These are phyloP conservation scores for Holacanthus passer DNA, from an alignment of 2,113 vertebrate species.

Conservation along the genomic window DNA sequence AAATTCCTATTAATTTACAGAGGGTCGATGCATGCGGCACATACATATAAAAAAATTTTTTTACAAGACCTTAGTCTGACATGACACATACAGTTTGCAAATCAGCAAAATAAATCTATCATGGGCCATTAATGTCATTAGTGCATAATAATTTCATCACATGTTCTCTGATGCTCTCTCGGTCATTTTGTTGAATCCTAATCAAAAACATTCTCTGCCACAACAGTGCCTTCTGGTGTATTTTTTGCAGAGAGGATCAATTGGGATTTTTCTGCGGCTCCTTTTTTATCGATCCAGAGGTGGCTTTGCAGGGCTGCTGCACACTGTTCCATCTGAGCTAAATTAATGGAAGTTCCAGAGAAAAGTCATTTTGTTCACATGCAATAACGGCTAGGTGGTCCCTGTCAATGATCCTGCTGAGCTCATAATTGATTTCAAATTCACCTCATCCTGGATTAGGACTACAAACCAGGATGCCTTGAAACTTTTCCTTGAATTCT, in stretches of 20 bases:
- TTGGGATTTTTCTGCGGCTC: conserved; percentile 31
- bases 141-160: not conserved
- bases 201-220: not conserved
- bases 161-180: not conserved
- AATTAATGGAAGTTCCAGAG: conserved; percentile 56
- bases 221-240: not conserved
- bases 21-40: not conserved
- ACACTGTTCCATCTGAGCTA: conserved; percentile 61
- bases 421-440: conserved; percentile 63
- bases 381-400: conserved; percentile 43
- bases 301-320: conserved; percentile 29
- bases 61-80: not conserved
- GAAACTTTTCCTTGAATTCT: conserved; percentile 16
- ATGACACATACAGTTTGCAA: not conserved
- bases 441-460: conserved; percentile 19
- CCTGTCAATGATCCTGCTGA: conserved; percentile 57
- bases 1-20: not conserved
- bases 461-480: not conserved
- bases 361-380: conserved; percentile 60
- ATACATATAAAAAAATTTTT: not conserved
- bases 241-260: conserved; percentile 24
- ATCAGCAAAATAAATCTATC: not conserved
- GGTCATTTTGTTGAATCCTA: conserved; percentile 9
- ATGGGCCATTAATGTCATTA: not conserved
- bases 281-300: conserved; percentile 41